Evolutionary conservation across 2,113 vertebrate species (phyloP).

Genomic region (Menura novaehollandiae): DNA sequence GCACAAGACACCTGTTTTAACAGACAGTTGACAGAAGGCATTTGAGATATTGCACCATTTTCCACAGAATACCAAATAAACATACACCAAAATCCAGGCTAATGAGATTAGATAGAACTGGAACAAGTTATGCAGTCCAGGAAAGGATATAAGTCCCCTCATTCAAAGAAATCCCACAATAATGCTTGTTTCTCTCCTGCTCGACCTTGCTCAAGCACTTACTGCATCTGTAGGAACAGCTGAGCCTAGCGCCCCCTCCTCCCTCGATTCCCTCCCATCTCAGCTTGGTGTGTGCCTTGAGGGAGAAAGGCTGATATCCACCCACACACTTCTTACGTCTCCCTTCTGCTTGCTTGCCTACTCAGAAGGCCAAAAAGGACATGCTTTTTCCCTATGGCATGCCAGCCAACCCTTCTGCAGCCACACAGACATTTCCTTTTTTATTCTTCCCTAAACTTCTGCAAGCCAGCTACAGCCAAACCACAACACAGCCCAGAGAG

Average conservation of each 20-base stretch:
- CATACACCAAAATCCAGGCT: neutral
- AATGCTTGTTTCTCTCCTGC: neutral
- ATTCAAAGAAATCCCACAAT: neutral
- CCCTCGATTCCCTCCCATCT: neutral
- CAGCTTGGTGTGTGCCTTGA: neutral
- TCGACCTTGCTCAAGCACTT: neutral
- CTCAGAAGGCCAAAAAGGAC: neutral
- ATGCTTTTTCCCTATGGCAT: neutral
- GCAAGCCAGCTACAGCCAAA: neutral
- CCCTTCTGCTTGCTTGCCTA: neutral
- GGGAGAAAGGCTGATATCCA: neutral
- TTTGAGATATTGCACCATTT: neutral
- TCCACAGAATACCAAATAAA: neutral
- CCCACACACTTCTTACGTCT: neutral
- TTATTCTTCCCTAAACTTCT: neutral
- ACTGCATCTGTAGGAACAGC: neutral
- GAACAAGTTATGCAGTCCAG: neutral
- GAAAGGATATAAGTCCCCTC: accelerated
- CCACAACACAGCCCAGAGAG: neutral
- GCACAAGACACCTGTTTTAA: neutral
- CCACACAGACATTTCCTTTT: neutral
- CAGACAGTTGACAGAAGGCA: neutral
- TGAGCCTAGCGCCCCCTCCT: neutral
- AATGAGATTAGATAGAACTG: neutral
- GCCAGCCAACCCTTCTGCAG: neutral